Base-by-base conservation (phyloP, 2,113 vertebrate species). In the Myodes glareolus region DNA sequence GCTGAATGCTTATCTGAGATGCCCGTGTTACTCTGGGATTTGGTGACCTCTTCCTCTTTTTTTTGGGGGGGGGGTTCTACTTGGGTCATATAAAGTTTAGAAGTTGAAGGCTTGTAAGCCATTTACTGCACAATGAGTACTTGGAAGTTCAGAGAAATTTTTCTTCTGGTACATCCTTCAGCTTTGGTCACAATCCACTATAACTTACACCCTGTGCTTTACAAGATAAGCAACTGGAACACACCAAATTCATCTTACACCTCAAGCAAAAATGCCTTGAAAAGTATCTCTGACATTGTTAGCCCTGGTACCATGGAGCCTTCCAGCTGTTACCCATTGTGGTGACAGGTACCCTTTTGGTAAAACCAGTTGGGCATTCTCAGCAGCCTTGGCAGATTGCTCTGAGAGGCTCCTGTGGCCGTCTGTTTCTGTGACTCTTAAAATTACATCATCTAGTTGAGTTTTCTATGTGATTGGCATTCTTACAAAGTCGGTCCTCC, bases 281-380 rank as follows among this genome's bases (percentile, higher is more conserved):
- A 39, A 47, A 52, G 58, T 23, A 3, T 4, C 42, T 6, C 47
- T 16, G 2, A 2, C 42, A 1, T 47, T 17, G 1, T 5, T 17
- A 17, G 4, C 3, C 5, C 14, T 31, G 3, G 50, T 14, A 13
- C 55, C 33, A 1, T 0, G 2, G 2, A 47, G 12, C 50, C 67
- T 21, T 31, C 72, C 61, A 7, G 0, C 39, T 29, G 45, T 5
- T 33, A 16, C 13, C 21, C 5, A 1, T 21, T 31, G 31, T 1
- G 31, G 25, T 1, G n/a, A 10, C 3, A 0, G 2, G 25, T 17
- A 27, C 52, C 50, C 36, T 86, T 58, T 45, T 21, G 0, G 42
- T 33, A 55, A 47, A 36, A 12, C 27, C 80, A 8, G 39, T 61
- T 19, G 5, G 1, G 6, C 7, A 55, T 55, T 70, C 45, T 88